Evolutionary conservation across 2,797 vertebrate species (phyloP), one percentile per base, ranked within the genome.

Genomic region (Rachycentron canadum): DNA sequence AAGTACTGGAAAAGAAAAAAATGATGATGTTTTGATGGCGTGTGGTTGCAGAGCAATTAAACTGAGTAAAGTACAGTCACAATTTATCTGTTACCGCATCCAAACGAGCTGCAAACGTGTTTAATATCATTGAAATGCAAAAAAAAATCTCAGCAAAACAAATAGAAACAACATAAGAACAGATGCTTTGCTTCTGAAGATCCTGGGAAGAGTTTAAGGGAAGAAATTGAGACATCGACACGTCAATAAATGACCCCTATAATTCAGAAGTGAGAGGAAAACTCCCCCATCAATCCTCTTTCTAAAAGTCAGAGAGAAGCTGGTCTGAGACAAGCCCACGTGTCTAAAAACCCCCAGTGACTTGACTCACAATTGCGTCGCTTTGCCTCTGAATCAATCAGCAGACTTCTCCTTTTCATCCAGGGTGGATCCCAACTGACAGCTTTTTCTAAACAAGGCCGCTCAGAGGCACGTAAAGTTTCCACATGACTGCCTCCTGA

Each of bases 371-470:
- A 41, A 1, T 66, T 28, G 14, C 55, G 47, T 47, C 21, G 28
- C 14, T 32, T 13, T 28, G 12, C 56, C 52, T 68, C 57, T 62
- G 36, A 52, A 60, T 78, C 47, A 45, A 21, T 58, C 79, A 38
- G 49, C 55, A 30, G 53, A 23, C 62, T 23, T 34, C 40, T 73
- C 59, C 1, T 64, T 63, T 34, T 63, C 53, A 32, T 3, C 63
- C 78, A 69, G 66, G 43, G 26, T 45, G 74, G 30, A 70, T 71
- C 41, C 50, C 26, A 26, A 47, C 67, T 72, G 73, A 79, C 75
- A 56, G 53, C 77, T 41, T 16, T 67, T 67, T 64, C 40, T 11
- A 17, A 53, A 69, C 41, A 21, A 60, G 58, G 77, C 38, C 43
- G 41, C 36, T 26, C 1, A 0, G 13, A 70, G 74, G 67, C 43